phyloP scores from a whole-genome alignment of 2,888 invertebrate genomes.

The Nephrotoma guestfalica region DNA sequence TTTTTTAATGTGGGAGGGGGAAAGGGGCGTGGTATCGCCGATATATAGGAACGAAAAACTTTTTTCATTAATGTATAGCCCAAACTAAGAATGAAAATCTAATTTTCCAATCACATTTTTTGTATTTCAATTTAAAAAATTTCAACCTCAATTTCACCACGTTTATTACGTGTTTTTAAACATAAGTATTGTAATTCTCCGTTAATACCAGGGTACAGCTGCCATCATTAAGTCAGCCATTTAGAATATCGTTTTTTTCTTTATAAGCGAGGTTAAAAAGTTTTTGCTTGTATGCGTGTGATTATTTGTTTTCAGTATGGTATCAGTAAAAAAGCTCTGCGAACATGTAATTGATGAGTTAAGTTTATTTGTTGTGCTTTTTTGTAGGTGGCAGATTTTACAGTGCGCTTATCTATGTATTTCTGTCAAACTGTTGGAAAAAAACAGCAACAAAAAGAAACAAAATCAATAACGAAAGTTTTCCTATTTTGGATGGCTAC shows the following conservation, averaged over 20 bases:
- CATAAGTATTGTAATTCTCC: not conserved
- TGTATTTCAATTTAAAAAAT: not conserved
- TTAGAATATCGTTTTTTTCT: not conserved
- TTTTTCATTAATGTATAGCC: not conserved
- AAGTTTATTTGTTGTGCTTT: not conserved
- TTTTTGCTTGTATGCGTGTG: not conserved
- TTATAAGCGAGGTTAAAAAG: not conserved
- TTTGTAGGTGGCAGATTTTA: not conserved
- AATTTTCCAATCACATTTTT: not conserved
- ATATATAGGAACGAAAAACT: not conserved
- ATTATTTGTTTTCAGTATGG: not conserved
- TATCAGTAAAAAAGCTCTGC: not conserved
- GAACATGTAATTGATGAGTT: not conserved
- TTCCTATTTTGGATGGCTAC: not conserved
- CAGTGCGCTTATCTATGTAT: not conserved
- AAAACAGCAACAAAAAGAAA: not conserved
- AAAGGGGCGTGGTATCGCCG: not conserved
- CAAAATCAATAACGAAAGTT: not conserved
- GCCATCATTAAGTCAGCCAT: not conserved
- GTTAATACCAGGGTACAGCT: not conserved
- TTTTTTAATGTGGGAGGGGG: too few species aligned
- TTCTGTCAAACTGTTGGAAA: not conserved
- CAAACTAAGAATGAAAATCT: not conserved
- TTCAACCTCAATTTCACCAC: not conserved
- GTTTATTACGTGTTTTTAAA: not conserved